phyloP scores from a whole-genome alignment of 2,888 invertebrate species.

The Spodoptera exigua region DNA sequence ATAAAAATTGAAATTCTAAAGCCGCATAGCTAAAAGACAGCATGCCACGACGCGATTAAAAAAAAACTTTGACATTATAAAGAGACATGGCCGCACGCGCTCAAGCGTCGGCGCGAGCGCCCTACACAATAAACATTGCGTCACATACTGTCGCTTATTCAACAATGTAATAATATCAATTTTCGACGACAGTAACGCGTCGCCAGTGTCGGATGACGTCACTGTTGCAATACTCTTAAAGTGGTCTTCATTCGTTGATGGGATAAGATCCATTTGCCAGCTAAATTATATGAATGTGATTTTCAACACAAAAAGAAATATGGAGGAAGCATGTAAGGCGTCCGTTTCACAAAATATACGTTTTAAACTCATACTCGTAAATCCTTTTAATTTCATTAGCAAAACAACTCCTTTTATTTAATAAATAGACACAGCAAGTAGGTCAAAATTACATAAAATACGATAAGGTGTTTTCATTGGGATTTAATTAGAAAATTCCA shows the following conservation, averaged over 20 bases:
- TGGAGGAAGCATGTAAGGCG: too few species aligned
- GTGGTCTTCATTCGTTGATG: too few species aligned
- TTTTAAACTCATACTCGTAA: too few species aligned
- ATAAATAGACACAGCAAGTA: neutral
- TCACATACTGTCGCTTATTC: constrained; percentile 59
- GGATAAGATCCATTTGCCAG: too few species aligned
- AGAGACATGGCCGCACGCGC: constrained; percentile 83
- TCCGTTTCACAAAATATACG: too few species aligned
- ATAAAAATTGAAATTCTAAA: constrained; percentile 7
- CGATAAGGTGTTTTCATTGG: constrained; percentile 14
- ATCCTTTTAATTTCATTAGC: too few species aligned
- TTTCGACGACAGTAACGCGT: constrained; percentile 33
- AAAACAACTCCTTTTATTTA: too few species aligned
- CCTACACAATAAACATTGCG: constrained; percentile 63
- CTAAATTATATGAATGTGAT: too few species aligned
- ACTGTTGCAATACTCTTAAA: neutral
- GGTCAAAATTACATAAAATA: constrained; percentile 7
- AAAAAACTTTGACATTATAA: constrained; percentile 33
- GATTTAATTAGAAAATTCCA: constrained; percentile 48
- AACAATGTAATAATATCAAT: constrained; percentile 59
- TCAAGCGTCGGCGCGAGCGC: constrained; percentile 77
- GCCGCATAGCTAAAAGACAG: constrained; percentile 9
- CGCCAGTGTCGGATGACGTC: constrained; percentile 26
- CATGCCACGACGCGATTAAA: constrained; percentile 45
- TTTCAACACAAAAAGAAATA: too few species aligned